A percentile compares a stretch with the other conserved stretches of the same genome.
Evolutionary conservation across 2,888 invertebrate genomes (phyloP).

Genomic region (Apotomis betuletana): DNA sequence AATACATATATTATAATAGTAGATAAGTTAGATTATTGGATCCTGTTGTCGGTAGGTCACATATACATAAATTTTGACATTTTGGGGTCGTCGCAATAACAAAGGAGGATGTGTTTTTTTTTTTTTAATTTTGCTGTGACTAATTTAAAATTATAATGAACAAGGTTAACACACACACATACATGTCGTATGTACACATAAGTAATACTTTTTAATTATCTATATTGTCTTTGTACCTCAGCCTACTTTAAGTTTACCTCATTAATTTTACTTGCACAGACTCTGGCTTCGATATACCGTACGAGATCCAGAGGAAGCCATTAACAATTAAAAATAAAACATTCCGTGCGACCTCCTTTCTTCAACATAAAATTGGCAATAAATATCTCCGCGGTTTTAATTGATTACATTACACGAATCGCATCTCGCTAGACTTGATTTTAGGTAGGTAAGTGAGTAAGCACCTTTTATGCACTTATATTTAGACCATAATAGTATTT

Average conservation of each 20-base stretch:
- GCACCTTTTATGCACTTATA: too few species aligned
- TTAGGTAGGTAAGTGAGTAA: too few species aligned
- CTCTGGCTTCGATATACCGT: conserved; percentile 15
- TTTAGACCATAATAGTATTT: too few species aligned
- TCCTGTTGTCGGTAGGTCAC: background rate
- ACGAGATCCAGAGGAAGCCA: conserved; percentile 18
- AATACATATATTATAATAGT: background rate
- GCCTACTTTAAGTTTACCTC: conserved; percentile 3
- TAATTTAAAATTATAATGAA: background rate
- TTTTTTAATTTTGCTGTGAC: background rate
- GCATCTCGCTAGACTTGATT: background rate
- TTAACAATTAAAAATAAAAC: conserved; percentile 27
- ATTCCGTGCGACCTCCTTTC: conserved; percentile 31
- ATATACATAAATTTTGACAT: background rate
- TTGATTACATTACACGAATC: conserved; percentile 14
- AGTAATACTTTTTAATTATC: too few species aligned
- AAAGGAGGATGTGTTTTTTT: background rate
- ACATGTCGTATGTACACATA: too few species aligned
- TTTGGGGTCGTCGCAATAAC: conserved; percentile 9
- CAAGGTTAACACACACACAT: too few species aligned
- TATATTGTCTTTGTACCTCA: too few species aligned
- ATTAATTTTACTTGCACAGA: conserved; percentile 8
- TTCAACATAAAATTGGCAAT: conserved; percentile 2
- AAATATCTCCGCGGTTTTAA: conserved; percentile 13
- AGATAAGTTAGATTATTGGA: background rate